Conservation (phyloP, 2,113 vertebrate species). For the Psilopogon haemacephalus region DNA sequence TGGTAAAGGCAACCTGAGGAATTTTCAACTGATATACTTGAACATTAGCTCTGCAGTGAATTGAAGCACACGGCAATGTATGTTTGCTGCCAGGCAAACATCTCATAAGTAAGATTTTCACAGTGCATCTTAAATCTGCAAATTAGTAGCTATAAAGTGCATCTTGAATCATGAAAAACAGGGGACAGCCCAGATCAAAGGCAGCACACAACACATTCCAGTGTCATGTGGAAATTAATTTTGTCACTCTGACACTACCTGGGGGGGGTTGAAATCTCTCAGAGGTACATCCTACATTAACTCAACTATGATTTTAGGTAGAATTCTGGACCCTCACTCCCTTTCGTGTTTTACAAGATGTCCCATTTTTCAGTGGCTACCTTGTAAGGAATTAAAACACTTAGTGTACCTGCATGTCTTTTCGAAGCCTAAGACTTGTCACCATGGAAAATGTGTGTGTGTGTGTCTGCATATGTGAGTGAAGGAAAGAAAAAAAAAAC, state of each 20-base stretch:
- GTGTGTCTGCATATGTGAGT: accelerated
- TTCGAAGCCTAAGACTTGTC: neutral
- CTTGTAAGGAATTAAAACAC: neutral
- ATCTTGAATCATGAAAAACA: neutral
- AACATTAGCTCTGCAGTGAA: neutral
- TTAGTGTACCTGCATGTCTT: accelerated
- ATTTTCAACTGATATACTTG: neutral
- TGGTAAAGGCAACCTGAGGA: neutral
- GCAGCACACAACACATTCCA: neutral
- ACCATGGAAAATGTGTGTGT: accelerated
- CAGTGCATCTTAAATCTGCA: neutral
- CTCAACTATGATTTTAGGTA: accelerated
- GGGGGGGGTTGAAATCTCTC: neutral
- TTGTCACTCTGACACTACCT: neutral
- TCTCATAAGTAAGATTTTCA: neutral
- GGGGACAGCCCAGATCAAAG: neutral
- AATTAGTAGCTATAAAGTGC: neutral
- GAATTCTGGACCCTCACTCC: neutral
- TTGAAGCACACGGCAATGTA: neutral
- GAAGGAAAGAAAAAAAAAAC: neutral
- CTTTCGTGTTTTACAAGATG: neutral
- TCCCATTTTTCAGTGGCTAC: neutral
- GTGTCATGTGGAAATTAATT: neutral
- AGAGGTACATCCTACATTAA: neutral
- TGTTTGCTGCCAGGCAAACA: neutral